Conservation (phyloP, 1,140 invertebrate species). For the Neocloeon triangulifer region DNA sequence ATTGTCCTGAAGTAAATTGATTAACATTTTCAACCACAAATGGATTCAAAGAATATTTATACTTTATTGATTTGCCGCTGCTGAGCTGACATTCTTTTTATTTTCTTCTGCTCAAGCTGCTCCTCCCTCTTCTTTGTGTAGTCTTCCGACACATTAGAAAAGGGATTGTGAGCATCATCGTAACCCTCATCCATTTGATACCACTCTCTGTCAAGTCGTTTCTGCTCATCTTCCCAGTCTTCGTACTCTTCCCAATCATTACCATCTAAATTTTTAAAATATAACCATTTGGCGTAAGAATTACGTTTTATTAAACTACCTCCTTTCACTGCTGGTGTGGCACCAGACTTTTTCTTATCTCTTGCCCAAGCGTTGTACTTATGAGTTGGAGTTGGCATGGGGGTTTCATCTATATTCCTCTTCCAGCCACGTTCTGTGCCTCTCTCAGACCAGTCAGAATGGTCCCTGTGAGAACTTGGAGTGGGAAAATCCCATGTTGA, state of each 20-base stretch:
- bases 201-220: slow-evolving; percentile 86
- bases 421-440: slow-evolving; percentile 7
- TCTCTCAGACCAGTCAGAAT: slow-evolving; percentile 11
- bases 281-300: too few relatives aligned
- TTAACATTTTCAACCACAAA: not conserved
- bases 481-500: slow-evolving; percentile 88
- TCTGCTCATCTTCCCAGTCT: slow-evolving; percentile 84
- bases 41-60: not conserved
- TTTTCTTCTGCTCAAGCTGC: slow-evolving; percentile 70
- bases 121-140: slow-evolving; percentile 82
- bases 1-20: slow-evolving; percentile 46
- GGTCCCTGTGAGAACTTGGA: slow-evolving; percentile 30
- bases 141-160: slow-evolving; percentile 69
- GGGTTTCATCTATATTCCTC: slow-evolving; percentile 35
- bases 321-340: slow-evolving; percentile 29
- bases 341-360: slow-evolving; percentile 34
- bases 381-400: slow-evolving; percentile 61
- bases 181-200: slow-evolving; percentile 78
- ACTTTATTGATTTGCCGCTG: slow-evolving; percentile 81
- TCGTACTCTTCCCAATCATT: slow-evolving; percentile 41
- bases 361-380: slow-evolving; percentile 61
- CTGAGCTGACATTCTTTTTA: slow-evolving; percentile 80
- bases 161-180: slow-evolving; percentile 84
- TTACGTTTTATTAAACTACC: too few relatives aligned
- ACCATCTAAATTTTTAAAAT: too few relatives aligned